Conservation (phyloP, 1,140 invertebrate genomes). For the Drosophila persimilis region DNA sequence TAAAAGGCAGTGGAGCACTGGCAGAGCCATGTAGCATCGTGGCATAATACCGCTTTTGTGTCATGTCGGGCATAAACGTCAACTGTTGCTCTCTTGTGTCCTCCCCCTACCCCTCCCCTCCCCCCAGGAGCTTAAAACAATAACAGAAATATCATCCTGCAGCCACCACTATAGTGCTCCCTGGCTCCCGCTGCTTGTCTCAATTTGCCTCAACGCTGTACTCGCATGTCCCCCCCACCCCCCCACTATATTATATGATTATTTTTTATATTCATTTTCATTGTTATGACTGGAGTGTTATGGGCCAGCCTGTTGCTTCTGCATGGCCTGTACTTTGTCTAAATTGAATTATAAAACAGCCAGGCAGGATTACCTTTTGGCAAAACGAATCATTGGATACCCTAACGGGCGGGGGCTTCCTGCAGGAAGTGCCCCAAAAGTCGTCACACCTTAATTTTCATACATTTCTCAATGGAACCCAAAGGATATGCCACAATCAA, state of each 20-base stretch:
- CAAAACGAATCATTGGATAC: background rate
- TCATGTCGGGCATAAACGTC: constrained; percentile 72
- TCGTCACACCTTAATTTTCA: no score
- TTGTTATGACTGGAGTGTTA: constrained; percentile 71
- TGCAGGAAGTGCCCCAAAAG: no score
- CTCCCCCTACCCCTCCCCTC: background rate
- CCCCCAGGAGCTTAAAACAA: constrained; percentile 8
- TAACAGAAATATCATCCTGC: constrained; percentile 22
- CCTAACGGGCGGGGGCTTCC: background rate
- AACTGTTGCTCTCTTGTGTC: constrained; percentile 58
- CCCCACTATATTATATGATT: constrained; percentile 67
- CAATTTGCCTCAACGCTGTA: constrained; percentile 56
- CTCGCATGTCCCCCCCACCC: constrained; percentile 46
- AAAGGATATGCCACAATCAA: no score
- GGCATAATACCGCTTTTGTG: constrained; percentile 29
- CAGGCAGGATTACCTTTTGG: background rate
- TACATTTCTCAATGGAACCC: no score
- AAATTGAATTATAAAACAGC: constrained; percentile 71
- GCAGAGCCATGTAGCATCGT: no score
- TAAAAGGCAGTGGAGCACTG: constrained; percentile 11
- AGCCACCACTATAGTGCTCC: constrained; percentile 4
- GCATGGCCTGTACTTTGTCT: constrained; percentile 22
- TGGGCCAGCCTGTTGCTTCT: constrained; percentile 69
- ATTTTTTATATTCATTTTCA: constrained; percentile 76
- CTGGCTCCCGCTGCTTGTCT: constrained; percentile 28